These are phyloP conservation scores for Dasypolia templi DNA, from an alignment of 2,888 invertebrate genomes.

Conservation along the genomic window DNA sequence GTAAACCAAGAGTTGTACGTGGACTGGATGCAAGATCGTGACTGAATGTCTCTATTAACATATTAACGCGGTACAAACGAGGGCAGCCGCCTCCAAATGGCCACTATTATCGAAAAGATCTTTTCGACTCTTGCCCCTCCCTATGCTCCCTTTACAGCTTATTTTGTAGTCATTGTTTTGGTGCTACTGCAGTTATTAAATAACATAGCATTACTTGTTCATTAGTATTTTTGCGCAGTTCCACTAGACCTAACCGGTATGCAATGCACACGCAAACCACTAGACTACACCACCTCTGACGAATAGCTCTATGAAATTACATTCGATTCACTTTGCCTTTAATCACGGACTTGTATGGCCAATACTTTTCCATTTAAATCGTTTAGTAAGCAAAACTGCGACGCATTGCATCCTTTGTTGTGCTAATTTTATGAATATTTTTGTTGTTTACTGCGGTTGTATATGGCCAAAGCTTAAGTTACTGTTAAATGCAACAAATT, in stretches of 20 bases:
- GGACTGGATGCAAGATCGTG: constrained; percentile 64
- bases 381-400: constrained; percentile 20
- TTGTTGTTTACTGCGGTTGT: constrained; percentile 5
- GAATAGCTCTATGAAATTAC: constrained; percentile 28
- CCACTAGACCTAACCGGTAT: constrained; percentile 1
- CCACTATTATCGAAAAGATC: constrained; percentile 70
- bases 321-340: constrained; percentile 32
- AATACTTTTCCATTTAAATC: constrained; percentile 34
- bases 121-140: constrained; percentile 68
- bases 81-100: constrained; percentile 69
- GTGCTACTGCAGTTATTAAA: constrained; percentile 15
- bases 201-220: not conserved
- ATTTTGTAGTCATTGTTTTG: constrained; percentile 74
- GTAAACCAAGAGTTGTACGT: constrained; percentile 72
- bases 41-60: constrained; percentile 76
- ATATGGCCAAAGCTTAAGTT: not conserved
- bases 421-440: constrained; percentile 18
- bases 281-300: constrained; percentile 6
- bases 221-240: not conserved
- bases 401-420: constrained; percentile 16
- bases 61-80: constrained; percentile 78
- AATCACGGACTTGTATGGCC: constrained; percentile 2
- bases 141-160: constrained; percentile 73
- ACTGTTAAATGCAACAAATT: not conserved
- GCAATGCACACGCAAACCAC: not conserved